phyloP scores from a whole-genome alignment of 2,888 invertebrate species.

The Amphipyra tragopoginis region DNA sequence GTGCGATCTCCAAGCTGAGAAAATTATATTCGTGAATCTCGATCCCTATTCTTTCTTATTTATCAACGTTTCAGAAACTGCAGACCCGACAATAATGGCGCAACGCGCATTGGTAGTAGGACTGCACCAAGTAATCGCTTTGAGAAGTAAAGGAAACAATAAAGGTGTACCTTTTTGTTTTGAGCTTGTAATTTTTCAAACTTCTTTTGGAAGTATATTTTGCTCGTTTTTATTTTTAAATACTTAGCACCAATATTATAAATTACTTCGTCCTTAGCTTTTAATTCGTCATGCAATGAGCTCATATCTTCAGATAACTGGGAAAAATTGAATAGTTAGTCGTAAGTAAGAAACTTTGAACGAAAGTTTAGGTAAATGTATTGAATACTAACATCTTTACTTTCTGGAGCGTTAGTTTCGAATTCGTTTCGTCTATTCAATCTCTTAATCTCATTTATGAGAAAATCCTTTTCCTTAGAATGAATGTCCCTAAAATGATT shows the following conservation, averaged over 20 bases:
- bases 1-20: too few species aligned
- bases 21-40: too few species aligned
- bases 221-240: slow-evolving; percentile 66
- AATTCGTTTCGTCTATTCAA: slow-evolving; percentile 66
- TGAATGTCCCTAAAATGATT: slow-evolving; percentile 77
- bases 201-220: slow-evolving; percentile 70
- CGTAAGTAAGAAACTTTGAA: neutral
- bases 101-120: too few species aligned
- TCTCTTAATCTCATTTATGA: slow-evolving; percentile 80
- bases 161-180: slow-evolving; percentile 52
- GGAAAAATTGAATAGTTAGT: neutral
- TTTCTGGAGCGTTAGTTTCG: slow-evolving; percentile 71
- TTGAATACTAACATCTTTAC: slow-evolving; percentile 38
- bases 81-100: too few species aligned
- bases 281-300: slow-evolving; percentile 59
- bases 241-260: slow-evolving; percentile 68
- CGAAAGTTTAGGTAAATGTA: neutral
- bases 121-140: too few species aligned
- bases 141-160: neutral
- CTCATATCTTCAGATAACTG: slow-evolving; percentile 41
- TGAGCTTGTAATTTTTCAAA: slow-evolving; percentile 70
- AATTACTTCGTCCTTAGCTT: slow-evolving; percentile 66
- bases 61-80: too few species aligned
- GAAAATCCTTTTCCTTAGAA: slow-evolving; percentile 88
- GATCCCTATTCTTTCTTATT: too few species aligned